phyloP scores from a whole-genome alignment of 2,797 vertebrate species.

The Cyprinella venusta region DNA sequence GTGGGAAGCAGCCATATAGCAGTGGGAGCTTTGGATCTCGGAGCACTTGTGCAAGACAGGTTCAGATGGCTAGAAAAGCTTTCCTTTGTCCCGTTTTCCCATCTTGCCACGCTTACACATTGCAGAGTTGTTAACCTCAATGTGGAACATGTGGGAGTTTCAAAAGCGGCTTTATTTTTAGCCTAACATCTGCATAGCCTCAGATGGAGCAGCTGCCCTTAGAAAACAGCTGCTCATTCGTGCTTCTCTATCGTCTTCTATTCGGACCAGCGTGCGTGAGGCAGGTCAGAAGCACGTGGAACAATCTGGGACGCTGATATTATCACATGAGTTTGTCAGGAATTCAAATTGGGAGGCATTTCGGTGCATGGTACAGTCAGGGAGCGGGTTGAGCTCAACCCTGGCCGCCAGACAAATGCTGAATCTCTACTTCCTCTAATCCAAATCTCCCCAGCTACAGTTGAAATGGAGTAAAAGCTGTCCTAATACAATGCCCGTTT shows the following conservation, averaged over 20 bases:
- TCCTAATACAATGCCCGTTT: constrained; percentile 58
- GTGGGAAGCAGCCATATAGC: constrained; percentile 72
- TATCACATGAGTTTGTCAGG: constrained; percentile 12
- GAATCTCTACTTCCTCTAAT: constrained; percentile 57
- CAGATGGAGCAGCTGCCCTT: constrained; percentile 65
- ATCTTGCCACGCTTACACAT: constrained; percentile 43
- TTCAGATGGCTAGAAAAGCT: constrained; percentile 59
- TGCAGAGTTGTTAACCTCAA: constrained; percentile 47
- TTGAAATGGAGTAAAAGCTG: constrained; percentile 60
- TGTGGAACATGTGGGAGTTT: constrained; percentile 55
- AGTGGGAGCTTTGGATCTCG: constrained; percentile 82
- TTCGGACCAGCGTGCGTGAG: constrained; percentile 42
- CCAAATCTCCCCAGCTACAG: constrained; percentile 78
- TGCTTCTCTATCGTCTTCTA: constrained; percentile 42
- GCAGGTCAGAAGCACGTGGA: constrained; percentile 24
- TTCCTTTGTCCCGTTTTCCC: constrained; percentile 52
- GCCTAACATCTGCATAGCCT: constrained; percentile 68
- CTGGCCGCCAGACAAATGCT: background rate
- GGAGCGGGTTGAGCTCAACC: constrained; percentile 4
- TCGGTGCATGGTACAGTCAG: background rate
- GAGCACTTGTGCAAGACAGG: constrained; percentile 58
- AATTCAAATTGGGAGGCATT: constrained; percentile 25
- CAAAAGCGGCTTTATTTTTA: constrained; percentile 70
- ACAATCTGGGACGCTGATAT: background rate
- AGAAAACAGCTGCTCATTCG: constrained; percentile 64